Base-by-base conservation (phyloP, 2,888 invertebrate genomes). In the Perizoma flavofasciatum region DNA sequence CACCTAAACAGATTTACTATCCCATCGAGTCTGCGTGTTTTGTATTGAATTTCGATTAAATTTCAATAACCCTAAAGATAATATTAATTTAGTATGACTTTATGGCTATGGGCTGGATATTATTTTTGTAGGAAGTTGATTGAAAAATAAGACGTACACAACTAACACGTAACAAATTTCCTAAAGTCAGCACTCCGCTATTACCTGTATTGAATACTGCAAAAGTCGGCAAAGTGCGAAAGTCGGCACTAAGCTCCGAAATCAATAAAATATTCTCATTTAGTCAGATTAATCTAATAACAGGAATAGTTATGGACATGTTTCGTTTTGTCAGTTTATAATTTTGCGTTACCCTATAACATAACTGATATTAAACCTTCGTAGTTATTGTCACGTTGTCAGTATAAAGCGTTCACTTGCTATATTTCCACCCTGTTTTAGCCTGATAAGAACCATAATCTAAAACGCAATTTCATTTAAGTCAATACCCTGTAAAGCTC, bases 401-500 rank as follows among this genome's bases (percentile, higher is more conserved):
- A 9, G 5, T 39, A 9, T 39, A 4, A 10, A 41, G 41, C n/a
- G 22, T 22, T 22, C 37, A 37, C 4, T 37, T 4, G 1, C 37
- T 6, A 6, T 37, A 48, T 48, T 48, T 54, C 40, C 11, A 48
- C 46, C 9, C 54, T 41, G 10, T 40, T 47, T n/a, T 11, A 5
- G 34, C 4, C 8, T 11, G 35, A 54, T 48, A 54, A 54, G 46
- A 33, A 32, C 8, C 35, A 44, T 6, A 53, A 45, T 45, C 44
- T 9, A 22, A 11, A 51, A 54, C 9, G 10, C 9, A 46, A 47
- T 56, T 39, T 56, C 53, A 56, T 56, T 58, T 55, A 64, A 66
- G 65, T 69, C 64, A 68, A 71, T 67, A 59, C 34, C 61, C 59
- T 61, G 63, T 67, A 67, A 64, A 49, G 51, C 52, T 55, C 43